These are phyloP conservation scores for Chlamydotis undulata DNA, from an alignment of 2,113 vertebrate species.

Conservation along the genomic window DNA sequence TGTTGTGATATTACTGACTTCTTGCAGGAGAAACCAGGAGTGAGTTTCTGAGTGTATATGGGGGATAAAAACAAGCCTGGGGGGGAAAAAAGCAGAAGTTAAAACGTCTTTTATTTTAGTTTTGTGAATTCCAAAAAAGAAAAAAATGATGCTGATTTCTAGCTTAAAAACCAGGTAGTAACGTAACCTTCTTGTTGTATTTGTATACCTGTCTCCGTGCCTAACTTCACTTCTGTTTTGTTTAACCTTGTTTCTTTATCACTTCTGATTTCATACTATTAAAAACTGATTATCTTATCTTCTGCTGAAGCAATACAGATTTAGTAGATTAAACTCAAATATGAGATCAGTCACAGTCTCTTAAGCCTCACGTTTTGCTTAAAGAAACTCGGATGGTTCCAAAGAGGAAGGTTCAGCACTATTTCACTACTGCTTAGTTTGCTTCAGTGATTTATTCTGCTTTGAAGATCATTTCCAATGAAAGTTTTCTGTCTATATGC, in stretches of 20 bases:
- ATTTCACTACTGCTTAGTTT: neutral
- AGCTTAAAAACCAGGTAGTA: neutral
- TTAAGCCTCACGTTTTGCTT: neutral
- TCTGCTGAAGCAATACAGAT: neutral
- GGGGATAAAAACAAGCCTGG: neutral
- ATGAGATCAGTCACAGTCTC: neutral
- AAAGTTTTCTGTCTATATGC: neutral
- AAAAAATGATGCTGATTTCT: neutral
- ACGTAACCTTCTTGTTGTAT: neutral
- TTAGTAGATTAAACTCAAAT: neutral
- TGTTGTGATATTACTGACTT: neutral
- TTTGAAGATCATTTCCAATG: neutral
- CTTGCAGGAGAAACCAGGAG: neutral
- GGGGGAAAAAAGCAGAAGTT: neutral
- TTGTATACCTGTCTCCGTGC: rapidly evolving
- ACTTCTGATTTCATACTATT: neutral
- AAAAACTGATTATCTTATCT: neutral
- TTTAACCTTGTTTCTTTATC: neutral
- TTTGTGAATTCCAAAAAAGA: neutral
- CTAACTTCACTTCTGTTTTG: neutral
- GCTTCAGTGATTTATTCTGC: neutral
- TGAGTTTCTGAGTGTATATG: neutral
- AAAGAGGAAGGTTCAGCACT: neutral
- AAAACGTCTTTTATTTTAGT: neutral
- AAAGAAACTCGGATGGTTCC: neutral